Percentiles rank a stretch among this genome's conserved stretches.
These are phyloP conservation scores for Nephila pilipes DNA, from an alignment of 1,140 invertebrate species.

Conservation along the genomic window DNA sequence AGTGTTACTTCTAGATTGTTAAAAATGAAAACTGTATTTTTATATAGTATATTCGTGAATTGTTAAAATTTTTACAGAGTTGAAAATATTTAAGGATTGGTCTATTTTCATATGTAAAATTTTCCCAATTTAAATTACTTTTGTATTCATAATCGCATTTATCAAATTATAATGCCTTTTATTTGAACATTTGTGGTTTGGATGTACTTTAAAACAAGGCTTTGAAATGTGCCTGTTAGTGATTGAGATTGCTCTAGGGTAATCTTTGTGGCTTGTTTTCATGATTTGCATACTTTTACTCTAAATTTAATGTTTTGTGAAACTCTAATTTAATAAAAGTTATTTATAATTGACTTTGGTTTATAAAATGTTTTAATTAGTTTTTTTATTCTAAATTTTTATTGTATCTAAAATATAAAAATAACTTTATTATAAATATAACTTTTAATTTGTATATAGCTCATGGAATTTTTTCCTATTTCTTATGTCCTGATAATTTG, in stretches of 20 bases:
- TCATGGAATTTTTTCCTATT: too few relatives aligned
- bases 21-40: neutral
- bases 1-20: neutral
- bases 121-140: neutral
- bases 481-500: too few relatives aligned
- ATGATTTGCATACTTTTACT: slow-evolving; percentile 6
- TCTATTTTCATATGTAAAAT: neutral
- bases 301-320: neutral
- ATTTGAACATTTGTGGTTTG: slow-evolving; percentile 3
- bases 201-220: neutral
- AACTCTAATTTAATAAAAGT: slow-evolving; percentile 30
- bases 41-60: neutral
- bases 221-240: neutral
- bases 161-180: neutral
- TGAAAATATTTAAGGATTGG: neutral
- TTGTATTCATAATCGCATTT: too few relatives aligned
- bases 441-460: too few relatives aligned
- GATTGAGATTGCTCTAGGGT: neutral
- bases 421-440: too few relatives aligned
- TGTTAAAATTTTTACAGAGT: neutral
- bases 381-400: neutral
- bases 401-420: neutral
- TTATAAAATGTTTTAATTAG: neutral
- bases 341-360: neutral
- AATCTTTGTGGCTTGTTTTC: neutral